Percentiles rank a stretch among this genome's conserved stretches.
Evolutionary conservation across 2,888 invertebrate species (phyloP).

Genomic region (Hypomecis atomaria): DNA sequence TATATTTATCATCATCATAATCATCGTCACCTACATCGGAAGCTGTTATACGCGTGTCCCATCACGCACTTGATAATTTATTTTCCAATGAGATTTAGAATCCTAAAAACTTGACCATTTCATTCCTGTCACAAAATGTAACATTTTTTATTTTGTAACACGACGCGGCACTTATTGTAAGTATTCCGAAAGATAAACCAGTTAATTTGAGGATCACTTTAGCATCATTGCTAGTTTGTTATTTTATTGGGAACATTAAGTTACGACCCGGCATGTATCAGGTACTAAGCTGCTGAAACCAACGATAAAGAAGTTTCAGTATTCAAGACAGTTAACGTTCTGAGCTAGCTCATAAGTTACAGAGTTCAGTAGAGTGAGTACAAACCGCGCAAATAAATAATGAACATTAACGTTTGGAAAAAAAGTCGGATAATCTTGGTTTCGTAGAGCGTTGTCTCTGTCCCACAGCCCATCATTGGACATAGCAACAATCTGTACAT

Average conservation of each 20-base stretch:
- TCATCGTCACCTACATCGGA: too few species aligned
- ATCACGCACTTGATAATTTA: too few species aligned
- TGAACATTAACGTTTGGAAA: too few species aligned
- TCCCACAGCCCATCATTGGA: too few species aligned
- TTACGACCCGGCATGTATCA: constrained; percentile 13
- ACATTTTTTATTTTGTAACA: neutral
- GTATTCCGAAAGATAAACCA: constrained; percentile 36
- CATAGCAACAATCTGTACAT: too few species aligned
- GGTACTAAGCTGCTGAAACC: constrained; percentile 14
- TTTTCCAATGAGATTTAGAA: too few species aligned
- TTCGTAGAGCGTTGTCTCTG: too few species aligned
- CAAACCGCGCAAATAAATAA: neutral
- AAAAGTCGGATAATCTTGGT: too few species aligned
- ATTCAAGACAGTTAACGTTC: constrained; percentile 34
- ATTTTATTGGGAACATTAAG: constrained; percentile 20
- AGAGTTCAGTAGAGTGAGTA: constrained; percentile 21
- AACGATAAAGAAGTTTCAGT: constrained; percentile 26
- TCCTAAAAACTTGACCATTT: too few species aligned
- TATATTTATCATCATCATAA: too few species aligned
- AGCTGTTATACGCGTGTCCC: too few species aligned
- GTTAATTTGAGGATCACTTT: constrained; percentile 16
- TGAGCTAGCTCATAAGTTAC: constrained; percentile 30
- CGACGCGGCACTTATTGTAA: constrained; percentile 10
- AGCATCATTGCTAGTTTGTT: constrained; percentile 26
- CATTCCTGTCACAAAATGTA: neutral